Evolutionary conservation across 1,140 invertebrate genomes (phyloP), one percentile per base, ranked within the genome.

Genomic region (Dinothrombium tinctorium): DNA sequence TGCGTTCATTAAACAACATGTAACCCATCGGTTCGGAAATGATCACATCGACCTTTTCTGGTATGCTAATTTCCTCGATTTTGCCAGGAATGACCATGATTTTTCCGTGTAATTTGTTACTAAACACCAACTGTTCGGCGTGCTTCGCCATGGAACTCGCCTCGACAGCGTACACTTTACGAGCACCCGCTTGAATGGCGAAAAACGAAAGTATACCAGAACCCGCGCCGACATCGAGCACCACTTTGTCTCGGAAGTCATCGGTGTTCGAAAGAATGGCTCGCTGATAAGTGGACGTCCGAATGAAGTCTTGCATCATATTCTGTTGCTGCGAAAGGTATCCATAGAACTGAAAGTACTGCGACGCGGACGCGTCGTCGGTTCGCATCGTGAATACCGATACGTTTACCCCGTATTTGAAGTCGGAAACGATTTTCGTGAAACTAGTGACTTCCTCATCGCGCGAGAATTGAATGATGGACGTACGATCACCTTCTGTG

Each of bases 21-120:
- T 98, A 98, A 21, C 92, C 92, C 92, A 98, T 98, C 0, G 92
- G 92, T 62, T 99, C 92, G 7, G 87, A 95, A 45, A 99, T 87
- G 51, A 98, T 94, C 22, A 92, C 73, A 63, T 98, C 90, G 11
- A 96, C 89, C 51, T 68, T 69, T 59, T 96, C 89, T 4, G 87
- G 86, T 43, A 98, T 59, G 43, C 81, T 76, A 33, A 98, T 83
- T 64, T 98, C 92, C 63, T 99, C 92, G 49, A 99, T 89, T 69
- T 98, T 98, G 6, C 92, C 92, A 33, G 87, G 74, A 51, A 98
- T 75, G 2, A 99, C 84, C 46, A 75, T 67, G 41, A 98, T 86
- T 53, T 72, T 72, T 53, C 78, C 74, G 43, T 72, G 69, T 19
- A 86, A 66, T 55, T 83, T 78, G 59, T 99, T 98, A 19, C 78